Evolutionary conservation across 1,140 invertebrate genomes (phyloP).

Genomic region (Ditylenchus dipsaci): DNA sequence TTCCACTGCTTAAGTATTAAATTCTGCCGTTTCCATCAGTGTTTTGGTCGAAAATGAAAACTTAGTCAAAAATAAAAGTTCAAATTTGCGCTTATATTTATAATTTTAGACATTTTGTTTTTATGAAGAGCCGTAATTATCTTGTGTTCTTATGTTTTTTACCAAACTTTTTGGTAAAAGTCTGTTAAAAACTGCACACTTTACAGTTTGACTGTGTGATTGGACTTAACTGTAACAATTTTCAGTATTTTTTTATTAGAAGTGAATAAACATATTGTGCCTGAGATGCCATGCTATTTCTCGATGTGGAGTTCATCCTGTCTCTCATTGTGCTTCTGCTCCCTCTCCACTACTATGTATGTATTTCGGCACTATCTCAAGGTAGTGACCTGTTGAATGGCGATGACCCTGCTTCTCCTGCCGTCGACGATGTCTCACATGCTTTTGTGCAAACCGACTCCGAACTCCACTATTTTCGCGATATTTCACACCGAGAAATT

Average conservation of each 20-base stretch:
- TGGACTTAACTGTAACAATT: no score
- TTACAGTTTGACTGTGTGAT: no score
- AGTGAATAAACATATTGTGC: neutral
- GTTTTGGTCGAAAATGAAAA: no score
- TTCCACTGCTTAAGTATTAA: no score
- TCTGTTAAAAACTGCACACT: no score
- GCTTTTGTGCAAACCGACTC: constrained; percentile 70
- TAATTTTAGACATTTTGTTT: no score
- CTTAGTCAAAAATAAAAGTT: no score
- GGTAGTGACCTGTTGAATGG: neutral
- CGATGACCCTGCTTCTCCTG: neutral
- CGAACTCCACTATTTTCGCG: constrained; percentile 68
- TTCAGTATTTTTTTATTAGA: neutral
- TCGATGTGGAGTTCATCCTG: neutral
- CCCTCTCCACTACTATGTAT: constrained; percentile 1
- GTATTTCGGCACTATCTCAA: neutral
- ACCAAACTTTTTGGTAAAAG: no score
- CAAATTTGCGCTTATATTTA: no score
- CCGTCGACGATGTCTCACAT: constrained; percentile 35
- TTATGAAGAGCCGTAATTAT: no score
- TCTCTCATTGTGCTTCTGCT: constrained; percentile 8
- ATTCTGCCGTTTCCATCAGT: no score
- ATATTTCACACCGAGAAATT: constrained; percentile 59
- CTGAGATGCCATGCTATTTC: constrained; percentile 5
- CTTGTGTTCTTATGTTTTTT: no score